Percentiles rank a stretch among this genome's conserved stretches.
These are phyloP conservation scores for Euzophera pinguis DNA, from an alignment of 2,888 invertebrate genomes.

Conservation along the genomic window DNA sequence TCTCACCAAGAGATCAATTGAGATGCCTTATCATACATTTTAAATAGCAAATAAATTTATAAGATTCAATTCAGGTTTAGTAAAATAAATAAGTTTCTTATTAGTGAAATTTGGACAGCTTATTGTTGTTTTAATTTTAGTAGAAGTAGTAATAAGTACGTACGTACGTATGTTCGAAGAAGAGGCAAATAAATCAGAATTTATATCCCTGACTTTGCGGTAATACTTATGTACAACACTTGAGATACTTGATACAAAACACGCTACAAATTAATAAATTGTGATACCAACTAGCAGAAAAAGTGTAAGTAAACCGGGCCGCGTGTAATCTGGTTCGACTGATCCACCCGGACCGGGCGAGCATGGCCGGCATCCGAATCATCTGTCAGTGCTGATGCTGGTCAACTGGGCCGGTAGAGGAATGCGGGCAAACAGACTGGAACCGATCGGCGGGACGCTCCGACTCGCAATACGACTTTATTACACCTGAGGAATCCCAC, in stretches of 20 bases:
- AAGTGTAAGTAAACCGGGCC: slow-evolving; percentile 16
- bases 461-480: slow-evolving; percentile 10
- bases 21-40: slow-evolving; percentile 33
- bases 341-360: slow-evolving; percentile 25
- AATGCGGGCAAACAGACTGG: slow-evolving; percentile 64
- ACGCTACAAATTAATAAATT: background rate
- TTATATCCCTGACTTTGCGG: too few species aligned
- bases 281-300: background rate
- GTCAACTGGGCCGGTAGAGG: slow-evolving; percentile 49
- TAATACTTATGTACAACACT: too few species aligned
- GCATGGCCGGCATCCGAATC: slow-evolving; percentile 43
- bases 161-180: too few species aligned
- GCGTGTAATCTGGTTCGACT: slow-evolving; percentile 24
- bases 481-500: slow-evolving; percentile 9
- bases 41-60: slow-evolving; percentile 15
- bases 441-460: slow-evolving; percentile 50
- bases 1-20: slow-evolving; percentile 40
- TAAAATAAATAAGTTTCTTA: too few species aligned
- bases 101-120: too few species aligned
- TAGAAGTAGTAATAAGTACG: too few species aligned
- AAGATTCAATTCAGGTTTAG: background rate
- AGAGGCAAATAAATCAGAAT: too few species aligned
- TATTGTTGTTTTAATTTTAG: too few species aligned
- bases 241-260: too few species aligned
- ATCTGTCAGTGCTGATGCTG: slow-evolving; percentile 30